Conservation (phyloP, 2,888 invertebrate genomes). For the Lottia gigantea region DNA sequence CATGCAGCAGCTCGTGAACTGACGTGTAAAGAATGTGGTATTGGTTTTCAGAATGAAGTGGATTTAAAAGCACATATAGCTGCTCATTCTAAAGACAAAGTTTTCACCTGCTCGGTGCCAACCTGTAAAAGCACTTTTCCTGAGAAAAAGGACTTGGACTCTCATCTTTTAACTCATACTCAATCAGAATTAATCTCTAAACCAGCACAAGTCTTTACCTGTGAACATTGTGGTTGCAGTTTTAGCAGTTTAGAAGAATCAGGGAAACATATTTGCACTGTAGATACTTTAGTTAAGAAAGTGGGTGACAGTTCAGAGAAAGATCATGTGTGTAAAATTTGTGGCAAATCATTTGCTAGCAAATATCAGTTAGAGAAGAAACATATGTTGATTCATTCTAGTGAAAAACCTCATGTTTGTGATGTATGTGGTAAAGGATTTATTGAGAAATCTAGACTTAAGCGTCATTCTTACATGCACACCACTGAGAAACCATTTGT, state of each 20-base stretch:
- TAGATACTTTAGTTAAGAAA: slow-evolving; percentile 4
- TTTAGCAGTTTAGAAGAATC: slow-evolving; percentile 8
- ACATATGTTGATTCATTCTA: slow-evolving; percentile 3
- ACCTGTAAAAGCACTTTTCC: neutral
- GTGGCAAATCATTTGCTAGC: slow-evolving; percentile 1
- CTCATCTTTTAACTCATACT: neutral
- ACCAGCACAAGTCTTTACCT: neutral
- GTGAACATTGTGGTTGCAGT: slow-evolving; percentile 6
- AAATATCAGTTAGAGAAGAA: slow-evolving; percentile 8
- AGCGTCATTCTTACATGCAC: slow-evolving; percentile 8
- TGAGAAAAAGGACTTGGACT: neutral
- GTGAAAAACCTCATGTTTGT: slow-evolving; percentile 9
- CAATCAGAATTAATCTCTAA: neutral
- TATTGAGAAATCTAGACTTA: slow-evolving; percentile 5
- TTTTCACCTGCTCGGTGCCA: neutral
- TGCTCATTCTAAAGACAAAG: slow-evolving; percentile 1
- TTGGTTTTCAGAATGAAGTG: slow-evolving; percentile 6
- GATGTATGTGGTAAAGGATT: slow-evolving; percentile 3
- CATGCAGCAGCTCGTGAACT: slow-evolving; percentile 2
- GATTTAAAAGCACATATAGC: slow-evolving; percentile 4
- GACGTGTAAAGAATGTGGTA: slow-evolving; percentile 5
- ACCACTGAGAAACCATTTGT: slow-evolving; percentile 4
- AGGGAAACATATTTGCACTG: slow-evolving; percentile 4
- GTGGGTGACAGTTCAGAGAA: slow-evolving; percentile 4
- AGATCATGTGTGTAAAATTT: slow-evolving; percentile 6